Conservation (phyloP, 1,140 invertebrate genomes). For the Paralvinella palmiformis region DNA sequence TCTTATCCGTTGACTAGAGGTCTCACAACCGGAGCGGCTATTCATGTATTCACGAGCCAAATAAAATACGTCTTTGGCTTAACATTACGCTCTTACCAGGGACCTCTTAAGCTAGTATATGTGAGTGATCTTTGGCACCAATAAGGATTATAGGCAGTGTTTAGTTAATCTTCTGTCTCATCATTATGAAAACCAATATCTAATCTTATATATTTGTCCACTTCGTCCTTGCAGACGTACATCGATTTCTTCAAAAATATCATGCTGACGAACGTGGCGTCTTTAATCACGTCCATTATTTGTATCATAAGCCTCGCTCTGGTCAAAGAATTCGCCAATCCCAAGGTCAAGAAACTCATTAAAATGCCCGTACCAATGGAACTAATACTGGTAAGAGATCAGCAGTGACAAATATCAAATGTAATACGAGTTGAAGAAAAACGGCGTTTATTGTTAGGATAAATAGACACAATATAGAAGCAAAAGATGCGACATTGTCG, state of each 20-base stretch:
- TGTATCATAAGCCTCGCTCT: constrained; percentile 65
- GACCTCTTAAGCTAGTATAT: constrained; percentile 48
- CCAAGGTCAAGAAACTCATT: constrained; percentile 64
- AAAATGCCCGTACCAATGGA: constrained; percentile 78
- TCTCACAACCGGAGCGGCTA: constrained; percentile 53
- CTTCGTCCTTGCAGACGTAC: too few species aligned
- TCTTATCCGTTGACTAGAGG: constrained; percentile 53
- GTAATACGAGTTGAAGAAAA: too few species aligned
- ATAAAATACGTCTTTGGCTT: constrained; percentile 52
- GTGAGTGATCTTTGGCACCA: too few species aligned
- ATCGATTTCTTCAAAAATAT: constrained; percentile 42
- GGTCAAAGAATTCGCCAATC: constrained; percentile 76
- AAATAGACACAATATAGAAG: too few species aligned
- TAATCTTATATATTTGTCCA: too few species aligned
- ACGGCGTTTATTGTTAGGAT: too few species aligned
- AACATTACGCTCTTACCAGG: constrained; percentile 36
- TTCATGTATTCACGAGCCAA: constrained; percentile 54
- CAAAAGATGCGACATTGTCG: too few species aligned
- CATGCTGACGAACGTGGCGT: constrained; percentile 44
- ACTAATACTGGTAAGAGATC: constrained; percentile 69
- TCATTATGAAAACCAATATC: too few species aligned
- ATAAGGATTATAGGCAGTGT: background rate
- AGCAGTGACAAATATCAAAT: too few species aligned
- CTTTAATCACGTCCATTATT: constrained; percentile 63
- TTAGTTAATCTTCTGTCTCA: constrained; percentile 11